phyloP scores from a whole-genome alignment of 2,113 vertebrate species.

The Seriola aureovittata region DNA sequence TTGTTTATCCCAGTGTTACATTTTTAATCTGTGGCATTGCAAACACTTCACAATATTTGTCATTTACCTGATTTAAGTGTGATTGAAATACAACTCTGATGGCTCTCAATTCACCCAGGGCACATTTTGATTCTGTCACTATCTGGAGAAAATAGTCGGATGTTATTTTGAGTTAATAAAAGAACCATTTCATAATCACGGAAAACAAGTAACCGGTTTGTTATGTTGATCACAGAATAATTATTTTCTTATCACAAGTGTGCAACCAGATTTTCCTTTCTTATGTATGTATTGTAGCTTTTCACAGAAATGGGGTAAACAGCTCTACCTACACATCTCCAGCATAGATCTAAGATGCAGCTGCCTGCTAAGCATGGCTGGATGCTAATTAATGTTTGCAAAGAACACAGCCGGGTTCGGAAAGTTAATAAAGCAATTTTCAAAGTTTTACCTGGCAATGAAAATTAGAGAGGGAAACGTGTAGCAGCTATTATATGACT shows the following conservation, averaged over 20 bases:
- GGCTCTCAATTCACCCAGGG: background rate
- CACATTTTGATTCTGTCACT: background rate
- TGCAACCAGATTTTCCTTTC: background rate
- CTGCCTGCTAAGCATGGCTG: background rate
- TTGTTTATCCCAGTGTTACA: too few species aligned
- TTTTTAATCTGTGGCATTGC: too few species aligned
- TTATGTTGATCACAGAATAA: background rate
- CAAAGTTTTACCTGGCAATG: background rate
- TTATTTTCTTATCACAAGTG: background rate
- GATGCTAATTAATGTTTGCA: background rate
- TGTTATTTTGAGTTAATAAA: background rate
- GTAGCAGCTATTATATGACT: background rate
- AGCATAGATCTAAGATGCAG: background rate
- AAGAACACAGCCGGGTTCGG: background rate
- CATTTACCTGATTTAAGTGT: background rate
- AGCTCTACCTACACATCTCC: background rate
- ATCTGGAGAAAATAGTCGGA: background rate
- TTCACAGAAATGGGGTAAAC: background rate
- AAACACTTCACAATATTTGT: too few species aligned
- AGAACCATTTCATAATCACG: background rate
- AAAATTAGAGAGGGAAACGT: background rate
- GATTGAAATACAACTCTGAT: background rate
- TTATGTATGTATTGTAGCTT: background rate
- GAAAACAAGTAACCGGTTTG: background rate
- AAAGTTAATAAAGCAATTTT: background rate